Conservation (phyloP, 2,888 invertebrate genomes). For the Spatulosminthurus flaviceps region DNA sequence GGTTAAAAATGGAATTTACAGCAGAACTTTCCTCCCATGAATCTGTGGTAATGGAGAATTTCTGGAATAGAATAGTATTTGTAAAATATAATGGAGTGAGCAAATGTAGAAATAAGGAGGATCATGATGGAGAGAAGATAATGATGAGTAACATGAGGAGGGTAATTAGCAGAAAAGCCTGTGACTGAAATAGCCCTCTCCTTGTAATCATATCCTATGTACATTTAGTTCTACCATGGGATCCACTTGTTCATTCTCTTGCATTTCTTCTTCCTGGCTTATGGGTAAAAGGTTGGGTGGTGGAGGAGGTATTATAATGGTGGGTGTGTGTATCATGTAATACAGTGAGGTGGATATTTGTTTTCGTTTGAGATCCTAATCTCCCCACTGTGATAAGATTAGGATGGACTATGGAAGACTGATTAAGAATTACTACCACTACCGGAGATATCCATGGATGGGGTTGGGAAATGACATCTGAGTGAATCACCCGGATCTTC, state of each 20-base stretch:
- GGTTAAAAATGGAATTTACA: slow-evolving; percentile 6
- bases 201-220: slow-evolving; percentile 10
- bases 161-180: slow-evolving; percentile 16
- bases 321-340: background rate
- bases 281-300: background rate
- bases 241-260: slow-evolving; percentile 1
- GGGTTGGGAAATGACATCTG: slow-evolving; percentile 34
- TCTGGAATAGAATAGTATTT: no score
- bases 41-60: no score
- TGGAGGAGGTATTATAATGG: background rate
- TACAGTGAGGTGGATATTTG: slow-evolving; percentile 19
- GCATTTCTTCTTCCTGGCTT: background rate
- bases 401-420: slow-evolving; percentile 33
- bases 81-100: background rate
- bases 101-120: slow-evolving; percentile 10
- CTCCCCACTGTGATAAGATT: slow-evolving; percentile 37
- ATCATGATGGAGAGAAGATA: slow-evolving; percentile 6
- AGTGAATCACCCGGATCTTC: slow-evolving; percentile 31
- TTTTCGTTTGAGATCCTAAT: slow-evolving; percentile 35
- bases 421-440: slow-evolving; percentile 44
- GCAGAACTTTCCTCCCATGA: no score
- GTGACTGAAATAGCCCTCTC: background rate
- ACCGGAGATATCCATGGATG: slow-evolving; percentile 19
- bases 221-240: background rate
- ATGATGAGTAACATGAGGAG: slow-evolving; percentile 17